Percentiles rank a stretch among this genome's conserved stretches.
Conservation (phyloP, 2,113 vertebrate genomes). For the Monopterus albus region DNA sequence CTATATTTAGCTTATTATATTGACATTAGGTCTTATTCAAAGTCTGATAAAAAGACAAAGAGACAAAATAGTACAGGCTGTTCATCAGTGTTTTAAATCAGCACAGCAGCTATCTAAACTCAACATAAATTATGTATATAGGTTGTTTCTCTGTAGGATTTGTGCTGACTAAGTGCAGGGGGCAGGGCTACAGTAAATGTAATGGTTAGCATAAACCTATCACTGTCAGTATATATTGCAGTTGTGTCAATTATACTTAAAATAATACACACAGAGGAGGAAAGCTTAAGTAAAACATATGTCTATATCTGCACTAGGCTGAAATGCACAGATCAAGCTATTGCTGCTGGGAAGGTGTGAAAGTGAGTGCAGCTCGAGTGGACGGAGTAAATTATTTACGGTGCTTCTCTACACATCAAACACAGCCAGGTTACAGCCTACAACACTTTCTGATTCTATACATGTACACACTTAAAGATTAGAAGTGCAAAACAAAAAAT, state of each 20-base stretch:
- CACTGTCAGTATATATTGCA: neutral
- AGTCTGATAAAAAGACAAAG: neutral
- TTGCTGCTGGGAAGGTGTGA: constrained; percentile 55
- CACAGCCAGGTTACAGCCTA: constrained; percentile 20
- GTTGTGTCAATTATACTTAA: constrained; percentile 11
- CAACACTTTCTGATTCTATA: constrained; percentile 23
- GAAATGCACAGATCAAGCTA: constrained; percentile 25
- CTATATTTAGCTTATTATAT: neutral
- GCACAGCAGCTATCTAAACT: constrained; percentile 14
- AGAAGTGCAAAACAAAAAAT: too few species aligned
- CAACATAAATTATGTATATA: constrained; percentile 63
- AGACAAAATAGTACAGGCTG: too few species aligned
- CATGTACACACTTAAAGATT: constrained; percentile 6
- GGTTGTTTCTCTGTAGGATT: constrained; percentile 34
- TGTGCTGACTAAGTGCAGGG: constrained; percentile 41
- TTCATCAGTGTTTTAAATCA: constrained; percentile 53
- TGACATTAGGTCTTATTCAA: too few species aligned
- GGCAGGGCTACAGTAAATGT: constrained; percentile 32
- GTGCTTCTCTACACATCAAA: constrained; percentile 22
- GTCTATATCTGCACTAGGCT: constrained; percentile 18
- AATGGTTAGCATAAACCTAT: constrained; percentile 40
- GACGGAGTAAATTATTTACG: constrained; percentile 69
- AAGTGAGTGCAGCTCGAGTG: constrained; percentile 51
- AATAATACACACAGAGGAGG: constrained; percentile 1
- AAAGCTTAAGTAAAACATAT: neutral